These are phyloP conservation scores for Meandrusa payeni DNA, from an alignment of 2,888 invertebrate species.

Conservation along the genomic window DNA sequence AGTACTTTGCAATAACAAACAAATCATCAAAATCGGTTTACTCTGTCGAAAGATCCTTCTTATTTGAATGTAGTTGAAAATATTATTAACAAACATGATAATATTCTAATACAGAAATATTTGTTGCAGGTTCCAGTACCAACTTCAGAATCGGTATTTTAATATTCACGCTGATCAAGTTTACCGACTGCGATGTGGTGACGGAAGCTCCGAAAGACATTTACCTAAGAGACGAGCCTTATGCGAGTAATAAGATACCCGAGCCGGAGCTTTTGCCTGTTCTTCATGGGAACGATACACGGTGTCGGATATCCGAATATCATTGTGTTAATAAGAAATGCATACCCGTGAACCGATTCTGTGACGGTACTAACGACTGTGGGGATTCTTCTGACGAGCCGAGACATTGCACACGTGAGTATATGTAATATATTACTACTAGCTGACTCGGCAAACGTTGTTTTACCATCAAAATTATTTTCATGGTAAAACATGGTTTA, in stretches of 20 bases:
- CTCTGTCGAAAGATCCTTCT: no score
- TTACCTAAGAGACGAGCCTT: constrained; percentile 50
- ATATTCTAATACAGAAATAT: constrained; percentile 20
- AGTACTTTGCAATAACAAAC: no score
- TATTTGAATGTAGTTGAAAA: not conserved
- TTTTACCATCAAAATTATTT: no score
- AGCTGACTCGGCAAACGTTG: no score
- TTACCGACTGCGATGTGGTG: constrained; percentile 59
- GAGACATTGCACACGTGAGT: constrained; percentile 91
- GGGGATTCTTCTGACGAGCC: constrained; percentile 91
- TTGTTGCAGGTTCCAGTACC: constrained; percentile 63
- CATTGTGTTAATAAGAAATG: constrained; percentile 85
- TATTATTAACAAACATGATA: constrained; percentile 6
- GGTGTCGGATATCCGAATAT: constrained; percentile 85
- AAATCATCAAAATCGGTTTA: no score
- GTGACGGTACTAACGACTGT: constrained; percentile 90
- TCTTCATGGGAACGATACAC: constrained; percentile 66
- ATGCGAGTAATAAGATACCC: constrained; percentile 45
- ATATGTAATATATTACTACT: no score
- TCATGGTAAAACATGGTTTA: no score
- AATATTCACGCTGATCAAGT: constrained; percentile 42
- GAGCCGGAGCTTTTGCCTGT: constrained; percentile 67
- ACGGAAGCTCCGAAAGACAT: constrained; percentile 42
- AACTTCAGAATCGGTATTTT: constrained; percentile 49
- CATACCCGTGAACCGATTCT: constrained; percentile 86